These are phyloP conservation scores for Dromius quadrimaculatus DNA, from an alignment of 2,888 invertebrate species.

Conservation along the genomic window DNA sequence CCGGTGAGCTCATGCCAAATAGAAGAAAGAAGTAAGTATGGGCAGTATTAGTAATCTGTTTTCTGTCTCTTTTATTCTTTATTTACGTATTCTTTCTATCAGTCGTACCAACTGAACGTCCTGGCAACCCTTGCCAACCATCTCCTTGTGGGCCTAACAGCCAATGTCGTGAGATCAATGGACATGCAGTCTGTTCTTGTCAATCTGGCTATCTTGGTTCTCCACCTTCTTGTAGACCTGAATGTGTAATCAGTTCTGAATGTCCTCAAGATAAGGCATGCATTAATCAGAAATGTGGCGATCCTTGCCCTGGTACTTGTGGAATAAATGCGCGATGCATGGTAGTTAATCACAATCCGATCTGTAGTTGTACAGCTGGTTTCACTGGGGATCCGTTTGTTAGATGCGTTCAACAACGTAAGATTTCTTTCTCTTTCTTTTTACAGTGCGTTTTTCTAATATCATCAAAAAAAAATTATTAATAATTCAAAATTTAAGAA, in stretches of 20 bases:
- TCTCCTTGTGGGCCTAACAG: constrained; percentile 79
- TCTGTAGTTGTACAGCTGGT: constrained; percentile 74
- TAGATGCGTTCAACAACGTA: constrained; percentile 66
- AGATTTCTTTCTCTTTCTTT: constrained; percentile 55
- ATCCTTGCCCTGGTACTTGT: constrained; percentile 77
- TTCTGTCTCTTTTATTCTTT: constrained; percentile 56
- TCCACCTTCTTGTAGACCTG: constrained; percentile 75
- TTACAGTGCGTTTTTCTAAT: not conserved
- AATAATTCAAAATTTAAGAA: too few species aligned
- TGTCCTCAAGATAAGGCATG: constrained; percentile 76
- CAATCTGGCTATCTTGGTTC: constrained; percentile 73
- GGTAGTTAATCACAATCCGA: constrained; percentile 77
- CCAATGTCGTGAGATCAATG: constrained; percentile 73
- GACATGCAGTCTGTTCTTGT: constrained; percentile 75
- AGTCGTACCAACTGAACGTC: constrained; percentile 60
- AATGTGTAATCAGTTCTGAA: constrained; percentile 76
- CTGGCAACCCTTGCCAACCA: constrained; percentile 71
- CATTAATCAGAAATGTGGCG: constrained; percentile 73
- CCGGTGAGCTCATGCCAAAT: constrained; percentile 69
- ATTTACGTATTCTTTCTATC: constrained; percentile 53
- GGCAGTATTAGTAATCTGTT: too few species aligned
- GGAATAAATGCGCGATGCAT: constrained; percentile 75
- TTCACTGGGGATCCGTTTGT: constrained; percentile 76
- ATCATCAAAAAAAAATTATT: too few species aligned
- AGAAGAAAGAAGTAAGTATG: constrained; percentile 63